Evolutionary conservation across 2,888 invertebrate genomes (phyloP).

Genomic region (Dicycla oo): DNA sequence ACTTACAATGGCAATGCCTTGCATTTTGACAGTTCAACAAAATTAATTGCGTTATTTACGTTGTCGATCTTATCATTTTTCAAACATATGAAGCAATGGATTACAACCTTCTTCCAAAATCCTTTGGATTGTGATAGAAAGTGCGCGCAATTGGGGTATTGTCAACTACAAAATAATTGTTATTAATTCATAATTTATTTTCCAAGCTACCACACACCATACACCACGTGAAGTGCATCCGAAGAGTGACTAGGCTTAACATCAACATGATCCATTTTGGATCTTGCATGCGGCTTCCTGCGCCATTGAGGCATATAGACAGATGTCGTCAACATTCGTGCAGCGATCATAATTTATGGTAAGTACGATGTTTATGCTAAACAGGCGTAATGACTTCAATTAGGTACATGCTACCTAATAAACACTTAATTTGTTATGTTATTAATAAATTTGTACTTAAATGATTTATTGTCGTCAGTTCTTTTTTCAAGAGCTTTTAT

Average conservation of each 20-base stretch:
- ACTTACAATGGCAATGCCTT: background rate
- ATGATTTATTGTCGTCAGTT: background rate
- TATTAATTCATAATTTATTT: constrained; percentile 25
- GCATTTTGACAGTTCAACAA: background rate
- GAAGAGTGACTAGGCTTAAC: constrained; percentile 60
- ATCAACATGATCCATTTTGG: constrained; percentile 77
- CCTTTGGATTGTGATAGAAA: background rate
- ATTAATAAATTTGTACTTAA: background rate
- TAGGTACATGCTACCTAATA: constrained; percentile 36
- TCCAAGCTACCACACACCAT: too few species aligned
- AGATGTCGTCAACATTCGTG: constrained; percentile 71
- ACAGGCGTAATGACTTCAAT: constrained; percentile 27
- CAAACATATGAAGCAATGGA: background rate
- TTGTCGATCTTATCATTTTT: background rate
- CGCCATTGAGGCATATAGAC: constrained; percentile 62
- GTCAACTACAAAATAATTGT: constrained; percentile 5
- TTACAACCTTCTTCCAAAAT: background rate
- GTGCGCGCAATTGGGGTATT: background rate
- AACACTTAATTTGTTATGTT: constrained; percentile 6
- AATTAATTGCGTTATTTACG: background rate
- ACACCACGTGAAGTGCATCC: constrained; percentile 42
- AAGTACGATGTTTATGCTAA: constrained; percentile 11
- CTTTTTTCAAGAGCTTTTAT: background rate
- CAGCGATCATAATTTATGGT: constrained; percentile 24
- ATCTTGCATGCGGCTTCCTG: constrained; percentile 79